phyloP scores from a whole-genome alignment of 2,113 vertebrate genomes.

The Pagrus major region DNA sequence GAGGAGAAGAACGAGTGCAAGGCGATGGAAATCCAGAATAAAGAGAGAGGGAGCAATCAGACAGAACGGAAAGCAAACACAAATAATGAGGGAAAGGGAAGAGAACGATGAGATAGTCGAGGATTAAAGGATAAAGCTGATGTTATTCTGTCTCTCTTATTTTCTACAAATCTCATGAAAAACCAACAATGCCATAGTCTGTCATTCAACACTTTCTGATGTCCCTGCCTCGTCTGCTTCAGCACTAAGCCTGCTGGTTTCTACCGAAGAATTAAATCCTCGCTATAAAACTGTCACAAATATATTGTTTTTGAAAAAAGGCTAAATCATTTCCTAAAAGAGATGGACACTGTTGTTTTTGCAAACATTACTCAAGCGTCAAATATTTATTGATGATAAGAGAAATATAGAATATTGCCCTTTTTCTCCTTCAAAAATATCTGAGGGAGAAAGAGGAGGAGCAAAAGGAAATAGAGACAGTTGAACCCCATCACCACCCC shows the following conservation, averaged over 20 bases:
- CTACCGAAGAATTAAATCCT: background rate
- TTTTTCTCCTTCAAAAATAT: background rate
- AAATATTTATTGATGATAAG: background rate
- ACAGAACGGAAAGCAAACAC: conserved; percentile 39
- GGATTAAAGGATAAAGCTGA: conserved; percentile 13
- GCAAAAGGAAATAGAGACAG: background rate
- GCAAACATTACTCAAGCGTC: no score
- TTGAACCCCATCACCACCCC: conserved; percentile 1
- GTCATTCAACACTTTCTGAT: background rate
- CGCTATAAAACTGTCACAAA: background rate
- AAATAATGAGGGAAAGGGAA: conserved; percentile 31
- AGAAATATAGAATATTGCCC: background rate
- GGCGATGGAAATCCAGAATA: conserved; percentile 4
- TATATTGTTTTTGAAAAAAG: no score
- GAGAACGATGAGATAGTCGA: conserved; percentile 17
- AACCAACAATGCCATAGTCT: conserved; percentile 13
- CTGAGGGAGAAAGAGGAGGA: background rate
- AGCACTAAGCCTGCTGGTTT: background rate
- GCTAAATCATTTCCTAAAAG: no score
- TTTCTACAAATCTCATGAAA: conserved; percentile 27
- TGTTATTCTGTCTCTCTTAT: conserved; percentile 17
- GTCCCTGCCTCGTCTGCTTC: background rate
- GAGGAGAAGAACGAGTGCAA: conserved; percentile 35
- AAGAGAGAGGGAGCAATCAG: conserved; percentile 15
- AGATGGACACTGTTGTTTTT: no score